Evolutionary conservation across 2,888 invertebrate genomes (phyloP), one percentile per base, ranked within the genome.

Genomic region (Dinocampus coccinellae): DNA sequence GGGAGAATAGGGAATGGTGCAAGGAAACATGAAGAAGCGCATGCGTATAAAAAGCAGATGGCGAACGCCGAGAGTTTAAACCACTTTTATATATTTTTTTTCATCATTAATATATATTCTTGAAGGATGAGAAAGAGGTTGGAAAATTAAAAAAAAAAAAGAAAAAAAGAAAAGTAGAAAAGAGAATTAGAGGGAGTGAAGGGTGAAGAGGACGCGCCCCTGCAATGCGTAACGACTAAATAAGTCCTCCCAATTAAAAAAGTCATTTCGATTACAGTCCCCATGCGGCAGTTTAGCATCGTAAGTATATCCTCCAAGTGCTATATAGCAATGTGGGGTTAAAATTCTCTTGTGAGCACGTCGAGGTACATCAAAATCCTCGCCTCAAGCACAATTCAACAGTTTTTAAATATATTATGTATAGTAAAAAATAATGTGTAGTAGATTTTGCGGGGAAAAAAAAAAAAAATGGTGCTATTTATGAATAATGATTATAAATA

Each of bases 211-310:
- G 63, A 70, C 70, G 72, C 73, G 70, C 70, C 67, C 67, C 69
- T 29, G 70, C 70, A 72, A 33, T 70, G 78, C 78, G 80, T 83
- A 86, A 86, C 82, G 85, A 83, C 83, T 81, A 83, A 86, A 84
- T 84, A 86, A 86, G 83, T 84, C 84, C 76, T 76, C 73, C 79
- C 85, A 85, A 86, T 87, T 87, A 87, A 86, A 86, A 86, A 87
- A 85, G 82, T 85, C 82, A 85, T 87, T 86, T 85, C 85, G 85
- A 86, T 85, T 84, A 85, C 81, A 84, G 83, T 84, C 83, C 84
- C 84, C 72, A 79, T 63, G 83, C 78, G 82, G 77, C 83, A 77
- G 78, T 82, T 81, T 78, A 78, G 78, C 81, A 78, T 79, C 76
- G 80, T 81, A 82, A 83, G 80, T 78, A n/a, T n/a, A 81, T 73